Evolutionary conservation across 2,888 invertebrate species (phyloP).

Genomic region (Eudasyphora cyanicolor): DNA sequence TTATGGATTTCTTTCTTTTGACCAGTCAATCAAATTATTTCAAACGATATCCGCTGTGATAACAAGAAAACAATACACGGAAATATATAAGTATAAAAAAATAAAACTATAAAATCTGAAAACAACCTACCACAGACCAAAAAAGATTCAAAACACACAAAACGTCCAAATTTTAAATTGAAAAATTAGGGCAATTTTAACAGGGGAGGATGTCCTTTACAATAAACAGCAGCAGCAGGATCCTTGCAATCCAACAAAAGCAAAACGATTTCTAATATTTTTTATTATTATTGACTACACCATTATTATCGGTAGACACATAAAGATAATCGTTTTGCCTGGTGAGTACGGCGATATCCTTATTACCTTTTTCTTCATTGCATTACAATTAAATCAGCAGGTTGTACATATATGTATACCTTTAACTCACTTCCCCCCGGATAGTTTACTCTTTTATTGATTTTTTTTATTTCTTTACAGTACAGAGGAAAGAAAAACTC

Average conservation of each 20-base stretch:
- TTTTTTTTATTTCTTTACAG: not conserved
- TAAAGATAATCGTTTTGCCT: constrained; percentile 5
- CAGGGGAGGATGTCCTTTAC: not conserved
- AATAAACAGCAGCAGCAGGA: too few species aligned
- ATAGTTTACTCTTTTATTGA: constrained; percentile 8
- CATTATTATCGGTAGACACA: constrained; percentile 27
- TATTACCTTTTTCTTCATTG: constrained; percentile 26
- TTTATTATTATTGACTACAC: constrained; percentile 42
- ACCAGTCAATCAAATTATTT: constrained; percentile 68
- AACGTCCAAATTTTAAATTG: not conserved
- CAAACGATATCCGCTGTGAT: constrained; percentile 53
- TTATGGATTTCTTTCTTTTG: constrained; percentile 59
- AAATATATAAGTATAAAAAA: constrained; percentile 20
- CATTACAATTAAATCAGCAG: constrained; percentile 31
- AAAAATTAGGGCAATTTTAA: constrained; percentile 9
- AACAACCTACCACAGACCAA: constrained; percentile 17
- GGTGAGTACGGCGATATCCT: not conserved
- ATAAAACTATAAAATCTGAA: constrained; percentile 8
- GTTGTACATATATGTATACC: constrained; percentile 45
- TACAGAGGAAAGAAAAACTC: not conserved
- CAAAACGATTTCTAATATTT: constrained; percentile 26
- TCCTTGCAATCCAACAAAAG: too few species aligned
- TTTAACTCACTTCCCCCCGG: not conserved
- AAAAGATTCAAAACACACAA: not conserved
- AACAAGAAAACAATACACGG: constrained; percentile 22